Percentiles rank a stretch among this genome's conserved stretches.
phyloP scores from a whole-genome alignment of 2,113 vertebrate species.

The Chauna torquata region DNA sequence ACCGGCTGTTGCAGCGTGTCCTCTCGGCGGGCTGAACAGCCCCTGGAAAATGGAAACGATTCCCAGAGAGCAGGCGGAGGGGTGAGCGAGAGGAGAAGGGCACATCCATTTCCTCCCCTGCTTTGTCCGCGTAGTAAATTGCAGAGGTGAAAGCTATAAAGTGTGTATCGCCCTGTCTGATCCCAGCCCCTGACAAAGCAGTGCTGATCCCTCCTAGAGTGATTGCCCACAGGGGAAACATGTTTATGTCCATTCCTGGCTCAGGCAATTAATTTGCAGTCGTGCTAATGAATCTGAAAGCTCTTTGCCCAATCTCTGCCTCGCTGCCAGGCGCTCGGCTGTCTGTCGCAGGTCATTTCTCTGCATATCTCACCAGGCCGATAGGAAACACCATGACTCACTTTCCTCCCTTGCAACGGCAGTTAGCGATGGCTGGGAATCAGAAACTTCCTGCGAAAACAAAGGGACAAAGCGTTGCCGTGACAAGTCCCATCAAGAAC shows the following conservation, averaged over 20 bases:
- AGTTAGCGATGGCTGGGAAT: not conserved
- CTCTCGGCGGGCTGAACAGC: not conserved
- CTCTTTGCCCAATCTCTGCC: not conserved
- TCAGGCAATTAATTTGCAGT: not conserved
- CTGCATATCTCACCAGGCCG: conserved; percentile 1
- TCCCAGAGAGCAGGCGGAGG: not conserved
- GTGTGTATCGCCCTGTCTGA: not conserved
- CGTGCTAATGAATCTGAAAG: not conserved
- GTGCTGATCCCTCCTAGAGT: not conserved
- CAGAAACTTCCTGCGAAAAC: conserved; percentile 65
- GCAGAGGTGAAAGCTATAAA: not conserved
- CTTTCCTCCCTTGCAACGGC: conserved; percentile 48
- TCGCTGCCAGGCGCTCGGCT: not conserved
- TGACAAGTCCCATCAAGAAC: not conserved
- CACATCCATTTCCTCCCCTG: conserved; percentile 17
- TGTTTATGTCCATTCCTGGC: not conserved
- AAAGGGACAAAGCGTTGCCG: conserved; percentile 38
- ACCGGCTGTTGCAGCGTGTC: fast-evolving
- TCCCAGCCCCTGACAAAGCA: not conserved
- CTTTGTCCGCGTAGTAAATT: not conserved
- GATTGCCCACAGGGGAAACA: not conserved
- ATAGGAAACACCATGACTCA: conserved; percentile 66
- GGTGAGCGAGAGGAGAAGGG: not conserved
- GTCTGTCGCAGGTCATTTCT: not conserved
- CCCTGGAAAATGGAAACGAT: not conserved